phyloP scores from a whole-genome alignment of 2,797 vertebrate species.

The Aulostomus chinensis region DNA sequence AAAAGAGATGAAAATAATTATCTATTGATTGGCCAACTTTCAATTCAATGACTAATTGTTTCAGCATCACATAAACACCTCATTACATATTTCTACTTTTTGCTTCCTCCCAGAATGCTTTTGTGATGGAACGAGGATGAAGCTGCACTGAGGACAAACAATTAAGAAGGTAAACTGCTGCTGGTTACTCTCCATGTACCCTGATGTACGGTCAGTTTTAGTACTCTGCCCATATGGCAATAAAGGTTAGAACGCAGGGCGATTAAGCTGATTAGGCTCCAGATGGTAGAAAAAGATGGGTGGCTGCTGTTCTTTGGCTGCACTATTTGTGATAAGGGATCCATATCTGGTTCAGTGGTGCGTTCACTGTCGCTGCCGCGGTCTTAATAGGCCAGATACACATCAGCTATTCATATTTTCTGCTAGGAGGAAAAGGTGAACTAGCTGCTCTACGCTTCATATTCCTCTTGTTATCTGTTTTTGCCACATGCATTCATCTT shows the following conservation, averaged over 20 bases:
- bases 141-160: slow-evolving; percentile 22
- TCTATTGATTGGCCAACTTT: too few relatives aligned
- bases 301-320: slow-evolving; percentile 29
- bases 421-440: slow-evolving; percentile 49
- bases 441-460: slow-evolving; percentile 48
- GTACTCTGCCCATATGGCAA: slow-evolving; percentile 44
- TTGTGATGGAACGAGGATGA: slow-evolving; percentile 19
- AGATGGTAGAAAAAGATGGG: slow-evolving; percentile 46
- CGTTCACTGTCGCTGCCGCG: slow-evolving; percentile 36
- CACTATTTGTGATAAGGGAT: slow-evolving; percentile 49
- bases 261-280: slow-evolving; percentile 53
- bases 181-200: slow-evolving; percentile 17
- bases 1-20: too few relatives aligned
- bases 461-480: slow-evolving; percentile 70
- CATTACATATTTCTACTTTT: too few relatives aligned
- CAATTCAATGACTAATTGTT: too few relatives aligned
- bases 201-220: slow-evolving; percentile 46
- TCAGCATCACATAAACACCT: too few relatives aligned
- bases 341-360: slow-evolving; percentile 60
- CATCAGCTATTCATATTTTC: slow-evolving; percentile 64
- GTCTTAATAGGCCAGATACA: slow-evolving; percentile 69
- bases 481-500: slow-evolving; percentile 72
- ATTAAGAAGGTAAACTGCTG: slow-evolving; percentile 35
- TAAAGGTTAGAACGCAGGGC: slow-evolving; percentile 39
- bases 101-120: slow-evolving; percentile 10